These are phyloP conservation scores for Cynaeus angustus DNA, from an alignment of 2,888 invertebrate species.

Conservation along the genomic window DNA sequence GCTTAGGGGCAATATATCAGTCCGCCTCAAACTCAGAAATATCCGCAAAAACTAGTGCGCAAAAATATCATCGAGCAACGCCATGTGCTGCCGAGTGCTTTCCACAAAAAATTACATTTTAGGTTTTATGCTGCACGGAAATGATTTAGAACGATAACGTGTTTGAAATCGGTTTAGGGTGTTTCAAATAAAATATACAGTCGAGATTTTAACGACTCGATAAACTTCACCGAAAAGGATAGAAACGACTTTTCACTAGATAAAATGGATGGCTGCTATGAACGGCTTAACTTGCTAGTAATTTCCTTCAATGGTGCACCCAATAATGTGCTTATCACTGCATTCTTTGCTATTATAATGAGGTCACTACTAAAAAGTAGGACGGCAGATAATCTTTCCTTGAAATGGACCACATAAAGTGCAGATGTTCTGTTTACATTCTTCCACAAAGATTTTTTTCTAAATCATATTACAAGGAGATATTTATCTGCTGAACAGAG, in stretches of 20 bases:
- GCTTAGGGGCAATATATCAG: slow-evolving; percentile 66
- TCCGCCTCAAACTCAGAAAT: slow-evolving; percentile 65
- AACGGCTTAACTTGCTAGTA: slow-evolving; percentile 27
- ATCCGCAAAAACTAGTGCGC: slow-evolving; percentile 60
- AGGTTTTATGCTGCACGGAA: slow-evolving; percentile 47
- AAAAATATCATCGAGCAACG: slow-evolving; percentile 56
- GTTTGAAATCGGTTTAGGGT: slow-evolving; percentile 44
- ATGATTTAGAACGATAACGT: slow-evolving; percentile 52
- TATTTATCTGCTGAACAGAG: no score
- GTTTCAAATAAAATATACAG: slow-evolving; percentile 43
- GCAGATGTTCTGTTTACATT: no score
- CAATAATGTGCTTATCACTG: neutral
- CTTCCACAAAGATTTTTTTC: no score
- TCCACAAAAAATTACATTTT: slow-evolving; percentile 48
- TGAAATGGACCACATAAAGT: no score
- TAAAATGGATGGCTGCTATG: slow-evolving; percentile 27
- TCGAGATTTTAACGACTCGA: slow-evolving; percentile 48
- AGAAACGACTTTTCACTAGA: slow-evolving; percentile 40
- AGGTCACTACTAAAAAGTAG: no score
- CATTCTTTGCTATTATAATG: no score
- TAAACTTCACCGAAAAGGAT: slow-evolving; percentile 40
- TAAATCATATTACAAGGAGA: no score
- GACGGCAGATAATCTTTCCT: no score
- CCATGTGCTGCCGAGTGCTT: slow-evolving; percentile 42
- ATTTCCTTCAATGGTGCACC: slow-evolving; percentile 2